A percentile compares a stretch with the other conserved stretches of the same genome.
phyloP scores from a whole-genome alignment of 2,113 vertebrate species.

The Neolamprologus fasciatus region DNA sequence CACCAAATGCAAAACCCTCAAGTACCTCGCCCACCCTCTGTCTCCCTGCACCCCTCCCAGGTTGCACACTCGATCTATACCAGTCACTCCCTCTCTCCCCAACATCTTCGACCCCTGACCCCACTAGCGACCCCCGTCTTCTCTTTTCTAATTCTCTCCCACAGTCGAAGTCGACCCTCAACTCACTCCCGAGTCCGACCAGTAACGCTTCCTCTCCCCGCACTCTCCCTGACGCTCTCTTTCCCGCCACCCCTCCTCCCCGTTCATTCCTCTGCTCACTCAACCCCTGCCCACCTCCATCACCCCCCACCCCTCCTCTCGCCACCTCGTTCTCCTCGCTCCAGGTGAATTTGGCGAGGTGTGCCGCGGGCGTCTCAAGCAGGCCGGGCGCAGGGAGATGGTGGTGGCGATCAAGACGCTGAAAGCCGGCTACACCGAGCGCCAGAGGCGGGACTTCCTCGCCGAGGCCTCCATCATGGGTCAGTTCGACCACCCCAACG shows the following conservation, averaged over 20 bases:
- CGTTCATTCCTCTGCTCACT: slow-evolving; percentile 24
- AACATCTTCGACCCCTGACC: slow-evolving; percentile 44
- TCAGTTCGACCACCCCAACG: slow-evolving; percentile 98
- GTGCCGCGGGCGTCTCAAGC: slow-evolving; percentile 90
- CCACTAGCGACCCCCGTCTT: background rate
- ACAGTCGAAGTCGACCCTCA: slow-evolving; percentile 8
- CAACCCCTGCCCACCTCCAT: background rate
- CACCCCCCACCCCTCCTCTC: background rate
- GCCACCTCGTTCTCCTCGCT: background rate
- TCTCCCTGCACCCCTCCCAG: slow-evolving; percentile 49
- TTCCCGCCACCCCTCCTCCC: slow-evolving; percentile 12
- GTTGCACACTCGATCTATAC: slow-evolving; percentile 44
- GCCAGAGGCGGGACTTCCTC: slow-evolving; percentile 93
- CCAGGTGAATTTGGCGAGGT: slow-evolving; percentile 97
- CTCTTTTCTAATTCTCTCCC: background rate
- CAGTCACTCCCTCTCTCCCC: slow-evolving; percentile 54
- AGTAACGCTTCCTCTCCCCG: slow-evolving; percentile 48
- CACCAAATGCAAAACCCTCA: slow-evolving; percentile 45
- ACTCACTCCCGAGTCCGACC: slow-evolving; percentile 47
- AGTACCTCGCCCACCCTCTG: slow-evolving; percentile 43
- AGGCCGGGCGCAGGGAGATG: slow-evolving; percentile 85
- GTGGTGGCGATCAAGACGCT: slow-evolving; percentile 97
- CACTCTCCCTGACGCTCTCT: background rate
- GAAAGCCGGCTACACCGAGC: slow-evolving; percentile 94
- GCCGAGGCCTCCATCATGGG: slow-evolving; percentile 98